Conservation (phyloP, 2,797 vertebrate genomes). For the Anguilla obscura region DNA sequence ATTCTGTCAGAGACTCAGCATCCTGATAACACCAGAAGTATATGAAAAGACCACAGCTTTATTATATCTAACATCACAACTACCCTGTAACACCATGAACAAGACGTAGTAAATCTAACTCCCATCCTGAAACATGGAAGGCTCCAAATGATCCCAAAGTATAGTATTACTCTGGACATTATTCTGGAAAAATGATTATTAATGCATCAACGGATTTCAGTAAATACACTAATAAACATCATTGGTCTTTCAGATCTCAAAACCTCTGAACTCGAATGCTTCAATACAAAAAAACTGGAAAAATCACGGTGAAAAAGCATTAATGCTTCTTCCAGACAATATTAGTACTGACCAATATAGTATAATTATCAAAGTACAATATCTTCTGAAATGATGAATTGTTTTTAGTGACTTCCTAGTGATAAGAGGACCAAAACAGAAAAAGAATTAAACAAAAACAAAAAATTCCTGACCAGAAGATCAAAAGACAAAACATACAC, state of each 20-base stretch:
- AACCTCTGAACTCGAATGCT: background rate
- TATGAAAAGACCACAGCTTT: conserved; percentile 8
- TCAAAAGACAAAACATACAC: conserved; percentile 41
- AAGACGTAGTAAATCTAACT: background rate
- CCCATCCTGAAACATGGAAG: background rate
- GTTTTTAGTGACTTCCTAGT: background rate
- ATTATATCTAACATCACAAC: conserved; percentile 21
- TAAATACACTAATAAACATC: background rate
- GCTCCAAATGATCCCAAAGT: background rate
- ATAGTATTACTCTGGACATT: background rate
- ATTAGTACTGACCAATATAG: background rate
- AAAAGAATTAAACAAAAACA: conserved; percentile 35
- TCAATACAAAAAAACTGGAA: background rate
- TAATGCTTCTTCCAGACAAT: background rate
- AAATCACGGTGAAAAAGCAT: background rate
- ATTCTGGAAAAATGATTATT: background rate
- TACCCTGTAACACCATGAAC: conserved; percentile 10
- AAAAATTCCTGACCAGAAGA: conserved; percentile 36
- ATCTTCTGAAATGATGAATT: background rate
- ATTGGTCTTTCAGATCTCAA: background rate
- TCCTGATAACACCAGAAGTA: conserved; percentile 18
- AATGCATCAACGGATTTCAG: background rate
- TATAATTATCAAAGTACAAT: background rate
- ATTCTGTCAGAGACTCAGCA: conserved; percentile 17
- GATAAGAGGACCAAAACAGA: conserved; percentile 26